Conservation (phyloP, 2,797 vertebrate species). For the Poecilia gillii region DNA sequence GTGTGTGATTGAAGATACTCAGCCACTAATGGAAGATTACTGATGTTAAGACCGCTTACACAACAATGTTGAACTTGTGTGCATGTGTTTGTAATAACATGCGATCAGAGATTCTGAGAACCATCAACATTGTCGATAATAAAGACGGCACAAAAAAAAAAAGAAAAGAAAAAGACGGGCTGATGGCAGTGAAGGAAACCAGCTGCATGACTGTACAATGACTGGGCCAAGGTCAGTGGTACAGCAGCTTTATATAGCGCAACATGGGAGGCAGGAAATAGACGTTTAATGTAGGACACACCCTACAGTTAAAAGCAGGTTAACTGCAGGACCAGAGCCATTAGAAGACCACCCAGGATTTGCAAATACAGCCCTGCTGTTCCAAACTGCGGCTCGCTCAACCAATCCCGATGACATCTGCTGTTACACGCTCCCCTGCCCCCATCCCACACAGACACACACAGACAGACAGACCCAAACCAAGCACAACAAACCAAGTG, state of each 20-base stretch:
- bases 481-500: constrained; percentile 76
- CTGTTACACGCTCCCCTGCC: constrained; percentile 72
- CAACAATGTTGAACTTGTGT: constrained; percentile 59
- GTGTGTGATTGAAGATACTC: constrained; percentile 61
- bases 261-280: constrained; percentile 83
- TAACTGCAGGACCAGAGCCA: constrained; percentile 80
- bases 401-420: constrained; percentile 77
- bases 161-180: constrained; percentile 52
- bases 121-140: constrained; percentile 21
- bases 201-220: constrained; percentile 78
- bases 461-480: constrained; percentile 37
- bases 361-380: constrained; percentile 76
- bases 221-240: constrained; percentile 83
- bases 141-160: constrained; percentile 32
- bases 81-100: constrained; percentile 15
- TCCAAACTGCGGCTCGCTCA: constrained; percentile 72
- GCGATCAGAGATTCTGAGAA: constrained; percentile 28
- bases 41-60: constrained; percentile 63
- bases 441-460: constrained; percentile 57
- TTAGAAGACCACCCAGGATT: constrained; percentile 83
- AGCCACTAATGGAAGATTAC: constrained; percentile 75
- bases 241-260: constrained; percentile 80
- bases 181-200: constrained; percentile 66
- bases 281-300: constrained; percentile 83
- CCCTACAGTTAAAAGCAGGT: constrained; percentile 83